Evolutionary conservation across 2,888 invertebrate genomes (phyloP).

Genomic region (Trachelus iudaicus): DNA sequence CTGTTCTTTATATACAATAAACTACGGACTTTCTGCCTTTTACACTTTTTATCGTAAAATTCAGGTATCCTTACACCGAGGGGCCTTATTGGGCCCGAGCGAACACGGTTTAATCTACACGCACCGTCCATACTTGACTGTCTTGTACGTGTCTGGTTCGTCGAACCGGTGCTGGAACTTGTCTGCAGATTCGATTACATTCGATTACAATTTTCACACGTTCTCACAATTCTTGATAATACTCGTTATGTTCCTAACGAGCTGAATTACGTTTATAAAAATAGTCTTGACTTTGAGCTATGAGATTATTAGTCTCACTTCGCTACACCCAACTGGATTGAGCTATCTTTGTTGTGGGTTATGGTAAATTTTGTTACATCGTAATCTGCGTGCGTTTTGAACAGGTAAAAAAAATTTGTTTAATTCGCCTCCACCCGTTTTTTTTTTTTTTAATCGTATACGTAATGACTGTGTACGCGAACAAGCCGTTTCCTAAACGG

Average conservation of each 20-base stretch:
- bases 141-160: background rate
- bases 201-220: conserved; percentile 11
- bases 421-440: too few relatives aligned
- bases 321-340: background rate
- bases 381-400: background rate
- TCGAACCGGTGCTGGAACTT: background rate
- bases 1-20: background rate
- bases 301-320: background rate
- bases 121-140: background rate
- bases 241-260: background rate
- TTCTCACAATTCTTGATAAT: conserved; percentile 7
- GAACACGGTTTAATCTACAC: background rate
- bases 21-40: background rate
- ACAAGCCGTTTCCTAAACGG: background rate
- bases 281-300: background rate
- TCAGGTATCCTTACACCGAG: conserved; percentile 5
- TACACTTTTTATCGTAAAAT: conserved; percentile 7
- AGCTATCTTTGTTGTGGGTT: background rate
- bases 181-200: background rate
- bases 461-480: background rate
- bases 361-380: background rate
- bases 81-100: background rate
- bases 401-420: background rate
- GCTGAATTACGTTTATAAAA: background rate
- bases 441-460: background rate